Evolutionary conservation across 2,797 vertebrate species (phyloP), one percentile per base, ranked within the genome.

Genomic region (Xenopus petersii): DNA sequence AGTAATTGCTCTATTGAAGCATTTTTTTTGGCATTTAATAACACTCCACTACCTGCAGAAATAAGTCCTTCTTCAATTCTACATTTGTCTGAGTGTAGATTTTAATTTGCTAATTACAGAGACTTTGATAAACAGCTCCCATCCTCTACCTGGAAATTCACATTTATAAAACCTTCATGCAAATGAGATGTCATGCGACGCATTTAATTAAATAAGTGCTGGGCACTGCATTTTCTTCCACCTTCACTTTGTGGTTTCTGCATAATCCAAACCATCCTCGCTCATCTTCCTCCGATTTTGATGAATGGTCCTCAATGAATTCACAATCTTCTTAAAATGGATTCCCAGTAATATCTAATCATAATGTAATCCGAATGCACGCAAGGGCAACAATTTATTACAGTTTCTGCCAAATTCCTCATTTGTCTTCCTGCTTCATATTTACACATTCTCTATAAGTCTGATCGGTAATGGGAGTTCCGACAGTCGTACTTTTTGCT

Each of bases 261-360:
- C 42, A 30, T 60, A 69, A 73, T 69, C 48, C 36, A n/a, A 64
- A 68, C 33, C 60, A 70, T 65, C 42, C 24, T 63, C 54, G 26
- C 12, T 10, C 36, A 47, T 30, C 26, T 47, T 70, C 21, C 48
- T 36, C 26, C 26, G 26, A 30, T 30, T 30, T 24, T 79, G 76
- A 79, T 64, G 17, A 59, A 79, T 79, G 71, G 10, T 24, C 24
- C 65, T 64, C 71, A 59, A 74, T 74, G 49, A 65, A 73, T 73
- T 26, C 42, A 42, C 56, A 51, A 79, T 79, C 49, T 74, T 59
- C 21, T 21, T 42, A 24, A 64, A 79, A 73, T 65, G 66, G 71
- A 13, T 78, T 78, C 75, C 75, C 67, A 59, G 58, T 65, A 26
- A 36, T 62, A 13, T 54, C 70, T 46, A 58, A 78, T 70, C 75